Conservation (phyloP, 2,888 invertebrate species). For the Euphydryas editha region DNA sequence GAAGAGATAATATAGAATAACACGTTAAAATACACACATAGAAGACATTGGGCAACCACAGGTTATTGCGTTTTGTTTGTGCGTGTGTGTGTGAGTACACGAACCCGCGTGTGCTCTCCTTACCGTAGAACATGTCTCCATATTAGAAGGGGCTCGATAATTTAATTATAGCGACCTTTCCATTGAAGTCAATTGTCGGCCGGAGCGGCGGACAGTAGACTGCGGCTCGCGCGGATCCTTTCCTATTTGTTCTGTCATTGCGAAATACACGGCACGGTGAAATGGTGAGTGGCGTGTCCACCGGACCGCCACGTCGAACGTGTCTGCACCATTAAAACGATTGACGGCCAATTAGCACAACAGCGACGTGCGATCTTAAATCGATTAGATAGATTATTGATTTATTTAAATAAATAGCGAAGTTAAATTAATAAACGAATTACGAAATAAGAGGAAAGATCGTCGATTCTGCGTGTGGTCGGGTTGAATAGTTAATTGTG, state of each 20-base stretch:
- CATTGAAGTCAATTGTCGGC: slow-evolving; percentile 73
- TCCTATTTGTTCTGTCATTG: not conserved
- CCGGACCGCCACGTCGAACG: too few relatives aligned
- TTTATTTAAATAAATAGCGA: not conserved
- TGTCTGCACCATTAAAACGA: too few relatives aligned
- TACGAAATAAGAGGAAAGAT: not conserved
- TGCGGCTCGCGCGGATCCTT: slow-evolving; percentile 18
- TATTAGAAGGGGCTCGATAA: slow-evolving; percentile 64
- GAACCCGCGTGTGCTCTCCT: not conserved
- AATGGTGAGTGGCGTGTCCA: too few relatives aligned
- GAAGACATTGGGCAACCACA: not conserved
- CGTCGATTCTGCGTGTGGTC: not conserved
- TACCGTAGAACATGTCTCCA: slow-evolving; percentile 45
- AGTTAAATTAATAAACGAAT: too few relatives aligned
- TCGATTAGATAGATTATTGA: too few relatives aligned
- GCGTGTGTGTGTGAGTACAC: not conserved
- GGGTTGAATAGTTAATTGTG: not conserved
- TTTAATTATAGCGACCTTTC: slow-evolving; percentile 74
- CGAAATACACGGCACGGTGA: not conserved
- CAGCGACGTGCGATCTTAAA: too few relatives aligned
- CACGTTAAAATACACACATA: too few relatives aligned
- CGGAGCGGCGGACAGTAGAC: slow-evolving; percentile 42
- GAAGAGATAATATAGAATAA: too few relatives aligned
- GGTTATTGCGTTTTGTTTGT: not conserved
- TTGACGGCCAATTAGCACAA: too few relatives aligned